Evolutionary conservation across 2,113 vertebrate genomes (phyloP).

Genomic region (Sphyrna mokarran): DNA sequence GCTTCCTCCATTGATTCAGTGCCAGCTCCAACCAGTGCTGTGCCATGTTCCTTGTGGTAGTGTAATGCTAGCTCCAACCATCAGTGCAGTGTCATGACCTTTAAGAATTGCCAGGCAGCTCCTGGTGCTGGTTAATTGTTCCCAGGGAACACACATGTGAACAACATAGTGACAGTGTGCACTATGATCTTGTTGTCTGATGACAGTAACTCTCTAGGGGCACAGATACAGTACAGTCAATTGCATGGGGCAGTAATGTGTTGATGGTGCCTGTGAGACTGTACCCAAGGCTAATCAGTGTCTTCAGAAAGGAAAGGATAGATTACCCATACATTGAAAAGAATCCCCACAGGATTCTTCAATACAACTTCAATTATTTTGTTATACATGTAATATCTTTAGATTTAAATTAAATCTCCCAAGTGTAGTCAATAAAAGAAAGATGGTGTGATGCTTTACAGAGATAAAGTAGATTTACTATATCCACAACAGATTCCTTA

Average conservation of each 20-base stretch:
- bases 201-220: neutral
- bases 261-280: neutral
- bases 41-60: neutral
- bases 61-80: too few relatives aligned
- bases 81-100: neutral
- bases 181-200: neutral
- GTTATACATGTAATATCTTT: neutral
- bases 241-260: neutral
- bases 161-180: neutral
- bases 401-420: neutral
- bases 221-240: neutral
- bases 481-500: neutral
- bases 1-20: neutral
- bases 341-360: neutral
- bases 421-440: neutral
- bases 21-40: neutral
- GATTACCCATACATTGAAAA: too few relatives aligned
- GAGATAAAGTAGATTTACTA: neutral
- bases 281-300: neutral
- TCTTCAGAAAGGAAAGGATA: neutral
- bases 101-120: neutral
- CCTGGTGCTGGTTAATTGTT: neutral
- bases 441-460: neutral
- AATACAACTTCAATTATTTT: neutral
- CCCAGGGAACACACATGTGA: neutral